phyloP scores from a whole-genome alignment of 2,888 invertebrate genomes.

The Ophion costatus region DNA sequence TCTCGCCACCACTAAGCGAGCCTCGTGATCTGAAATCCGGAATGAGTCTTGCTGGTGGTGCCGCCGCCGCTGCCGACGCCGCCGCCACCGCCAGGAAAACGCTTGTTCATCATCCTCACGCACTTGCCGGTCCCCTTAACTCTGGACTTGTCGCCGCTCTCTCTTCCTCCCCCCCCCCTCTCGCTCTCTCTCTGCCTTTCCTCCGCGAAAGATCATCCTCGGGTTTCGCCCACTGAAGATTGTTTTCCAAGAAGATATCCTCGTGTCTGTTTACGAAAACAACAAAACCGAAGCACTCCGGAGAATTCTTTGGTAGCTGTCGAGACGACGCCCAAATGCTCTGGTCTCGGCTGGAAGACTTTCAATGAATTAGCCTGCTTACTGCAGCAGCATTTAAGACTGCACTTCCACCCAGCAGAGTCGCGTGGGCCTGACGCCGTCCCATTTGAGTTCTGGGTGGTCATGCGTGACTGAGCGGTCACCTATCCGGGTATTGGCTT shows the following conservation, averaged over 20 bases:
- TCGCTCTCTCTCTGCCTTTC: neutral
- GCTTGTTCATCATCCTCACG: slow-evolving; percentile 63
- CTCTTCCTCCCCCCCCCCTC: neutral
- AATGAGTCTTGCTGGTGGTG: slow-evolving; percentile 49
- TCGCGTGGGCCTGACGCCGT: too few species aligned
- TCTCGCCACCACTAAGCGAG: slow-evolving; percentile 36
- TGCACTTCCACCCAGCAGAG: neutral
- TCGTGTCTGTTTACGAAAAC: slow-evolving; percentile 41
- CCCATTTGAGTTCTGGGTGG: neutral
- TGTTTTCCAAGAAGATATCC: slow-evolving; percentile 36
- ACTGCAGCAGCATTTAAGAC: slow-evolving; percentile 2
- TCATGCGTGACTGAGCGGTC: neutral
- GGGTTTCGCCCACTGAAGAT: slow-evolving; percentile 29
- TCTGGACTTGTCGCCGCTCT: neutral
- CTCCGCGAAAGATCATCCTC: slow-evolving; percentile 33
- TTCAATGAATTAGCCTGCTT: slow-evolving; percentile 12
- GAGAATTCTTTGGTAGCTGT: slow-evolving; percentile 11
- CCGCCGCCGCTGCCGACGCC: slow-evolving; percentile 3
- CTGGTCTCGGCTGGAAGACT: neutral
- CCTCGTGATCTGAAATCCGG: slow-evolving; percentile 67
- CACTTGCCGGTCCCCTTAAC: slow-evolving; percentile 9
- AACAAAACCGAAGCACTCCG: neutral
- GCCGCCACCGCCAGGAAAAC: slow-evolving; percentile 36
- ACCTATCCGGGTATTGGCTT: neutral
- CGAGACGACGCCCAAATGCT: slow-evolving; percentile 6